Base-by-base conservation (phyloP, 1,140 invertebrate species). In the Drosophila pandora region DNA sequence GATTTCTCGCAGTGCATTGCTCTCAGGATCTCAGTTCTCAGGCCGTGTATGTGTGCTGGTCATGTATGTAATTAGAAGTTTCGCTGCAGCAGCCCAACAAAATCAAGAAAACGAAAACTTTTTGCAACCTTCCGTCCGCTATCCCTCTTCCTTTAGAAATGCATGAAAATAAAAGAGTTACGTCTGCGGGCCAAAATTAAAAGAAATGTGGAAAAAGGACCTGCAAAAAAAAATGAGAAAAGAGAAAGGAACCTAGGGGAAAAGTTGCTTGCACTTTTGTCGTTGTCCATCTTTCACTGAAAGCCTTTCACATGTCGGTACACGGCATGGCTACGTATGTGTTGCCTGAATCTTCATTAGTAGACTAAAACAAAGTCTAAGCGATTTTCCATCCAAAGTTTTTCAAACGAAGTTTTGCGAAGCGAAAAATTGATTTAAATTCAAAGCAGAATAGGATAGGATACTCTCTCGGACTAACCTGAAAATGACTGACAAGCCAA, bases 11-110 rank as follows among this genome's bases (percentile, higher is more conserved):
- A 69, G 67, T 70, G 67, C 64, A 70, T 13, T 70, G 67, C 67
- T 69, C 67, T 57, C 23, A 17, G 17, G 17, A 0, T 17, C 17
- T 17, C 17, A 17, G 17, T 17, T 69, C 67, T 57, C 23, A 34
- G 30, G n/a, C 43, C n/a, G 23, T 41, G 17, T 43, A 39, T 72
- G 61, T 82, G 61, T 84, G 80, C 74, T 78, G 77, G 84, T 76
- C 85, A 89, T 89, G 79, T 89, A 78, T 82, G 80, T 84, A 89
- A 89, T 89, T 89, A 84, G 85, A 89, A 89, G 84, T 89, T 89
- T 84, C 69, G 49, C 77, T 77, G 72, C 65, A 72, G 50, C 63
- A 63, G 41, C 41, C 41, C 60, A 78, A 69, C 57, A 71, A 76
- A 84, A 81, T 78, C 63, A 87, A 82, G 79, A 79, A 89, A 78